phyloP scores from a whole-genome alignment of 2,888 invertebrate genomes.

The Antheraea assamensis region DNA sequence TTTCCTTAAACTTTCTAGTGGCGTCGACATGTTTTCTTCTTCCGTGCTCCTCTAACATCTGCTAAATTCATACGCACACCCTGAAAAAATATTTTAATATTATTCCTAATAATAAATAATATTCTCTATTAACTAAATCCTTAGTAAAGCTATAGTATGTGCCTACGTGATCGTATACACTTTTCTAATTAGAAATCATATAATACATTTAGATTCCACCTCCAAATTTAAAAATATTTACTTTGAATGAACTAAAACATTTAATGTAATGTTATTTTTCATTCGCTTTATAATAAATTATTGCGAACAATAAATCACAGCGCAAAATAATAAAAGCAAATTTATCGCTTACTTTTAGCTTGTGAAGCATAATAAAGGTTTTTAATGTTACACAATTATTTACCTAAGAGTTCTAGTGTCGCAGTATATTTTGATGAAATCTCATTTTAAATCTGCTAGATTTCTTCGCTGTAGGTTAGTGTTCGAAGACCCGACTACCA shows the following conservation, averaged over 20 bases:
- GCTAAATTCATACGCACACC: no score
- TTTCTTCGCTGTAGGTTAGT: slow-evolving; percentile 4
- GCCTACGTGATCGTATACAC: no score
- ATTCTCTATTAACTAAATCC: no score
- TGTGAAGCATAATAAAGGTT: background rate
- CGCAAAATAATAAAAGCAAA: background rate
- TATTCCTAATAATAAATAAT: no score
- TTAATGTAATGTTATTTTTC: background rate
- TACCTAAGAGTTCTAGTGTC: background rate
- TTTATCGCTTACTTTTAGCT: background rate
- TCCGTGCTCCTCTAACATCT: no score
- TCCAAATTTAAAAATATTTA: background rate
- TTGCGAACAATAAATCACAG: background rate
- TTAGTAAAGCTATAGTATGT: no score
- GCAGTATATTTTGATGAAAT: slow-evolving; percentile 13
- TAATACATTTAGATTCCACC: background rate
- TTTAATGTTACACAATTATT: background rate
- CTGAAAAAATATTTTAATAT: no score
- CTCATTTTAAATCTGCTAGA: slow-evolving; percentile 16
- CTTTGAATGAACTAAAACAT: no score
- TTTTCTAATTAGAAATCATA: no score
- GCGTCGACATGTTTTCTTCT: no score
- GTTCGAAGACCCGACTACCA: slow-evolving; percentile 26
- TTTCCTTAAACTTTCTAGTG: no score
- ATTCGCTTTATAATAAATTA: background rate